Evolutionary conservation across 2,797 vertebrate species (phyloP).

Genomic region (Helostoma temminkii): DNA sequence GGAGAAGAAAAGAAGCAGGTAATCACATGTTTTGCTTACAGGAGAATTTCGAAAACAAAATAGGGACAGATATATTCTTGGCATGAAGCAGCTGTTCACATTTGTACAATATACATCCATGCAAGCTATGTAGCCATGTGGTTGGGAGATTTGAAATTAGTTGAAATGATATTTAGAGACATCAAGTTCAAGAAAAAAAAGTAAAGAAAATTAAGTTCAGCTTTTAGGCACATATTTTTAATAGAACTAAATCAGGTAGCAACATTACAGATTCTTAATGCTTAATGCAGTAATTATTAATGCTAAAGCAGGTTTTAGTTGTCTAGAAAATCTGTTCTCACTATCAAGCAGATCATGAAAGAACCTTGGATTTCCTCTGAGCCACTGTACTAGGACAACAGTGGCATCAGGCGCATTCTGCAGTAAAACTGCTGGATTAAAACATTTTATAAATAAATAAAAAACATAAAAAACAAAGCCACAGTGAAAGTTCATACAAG

Average conservation of each 20-base stretch:
- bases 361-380: too few species aligned
- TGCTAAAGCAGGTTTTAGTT: too few species aligned
- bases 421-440: too few species aligned
- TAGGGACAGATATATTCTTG: background rate
- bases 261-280: background rate
- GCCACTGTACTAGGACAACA: too few species aligned
- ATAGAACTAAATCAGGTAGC: background rate
- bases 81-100: too few species aligned
- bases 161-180: too few species aligned
- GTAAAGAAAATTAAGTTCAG: background rate
- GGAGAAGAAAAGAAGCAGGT: constrained; percentile 21
- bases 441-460: constrained; percentile 6
- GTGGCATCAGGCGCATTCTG: too few species aligned
- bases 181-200: background rate
- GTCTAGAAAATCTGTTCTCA: too few species aligned
- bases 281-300: background rate
- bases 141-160: too few species aligned
- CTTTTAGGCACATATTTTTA: background rate
- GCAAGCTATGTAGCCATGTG: too few species aligned
- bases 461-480: constrained; percentile 23
- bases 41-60: background rate
- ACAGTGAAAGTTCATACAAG: constrained; percentile 36
- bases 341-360: too few species aligned
- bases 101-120: too few species aligned
- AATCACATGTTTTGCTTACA: constrained; percentile 10